Conservation (phyloP, 2,113 vertebrate genomes). For the Trochalopteron elliotii region DNA sequence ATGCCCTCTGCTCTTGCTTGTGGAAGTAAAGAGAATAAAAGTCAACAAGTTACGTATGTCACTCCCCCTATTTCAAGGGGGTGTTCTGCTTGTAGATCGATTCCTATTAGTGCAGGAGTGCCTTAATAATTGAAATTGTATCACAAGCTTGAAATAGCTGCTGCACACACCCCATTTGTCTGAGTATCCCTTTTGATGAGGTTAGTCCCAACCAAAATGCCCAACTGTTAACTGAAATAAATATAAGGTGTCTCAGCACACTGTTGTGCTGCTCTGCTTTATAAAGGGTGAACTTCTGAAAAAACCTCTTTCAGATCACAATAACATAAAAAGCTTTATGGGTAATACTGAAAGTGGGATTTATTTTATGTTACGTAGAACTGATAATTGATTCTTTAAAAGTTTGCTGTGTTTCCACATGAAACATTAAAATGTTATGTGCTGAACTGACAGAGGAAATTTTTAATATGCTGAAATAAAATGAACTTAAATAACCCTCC, state of each 20-base stretch:
- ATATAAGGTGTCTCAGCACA: neutral
- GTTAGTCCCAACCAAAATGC: neutral
- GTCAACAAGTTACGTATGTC: fast-evolving
- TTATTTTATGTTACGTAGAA: neutral
- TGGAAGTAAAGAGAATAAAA: neutral
- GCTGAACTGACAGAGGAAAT: constrained; percentile 54
- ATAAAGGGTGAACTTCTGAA: neutral
- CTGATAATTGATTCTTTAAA: constrained; percentile 53
- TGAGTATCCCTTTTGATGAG: neutral
- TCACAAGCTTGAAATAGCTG: neutral
- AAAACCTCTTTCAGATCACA: neutral
- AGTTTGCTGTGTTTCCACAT: constrained; percentile 46
- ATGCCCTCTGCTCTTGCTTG: neutral
- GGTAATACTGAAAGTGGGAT: neutral
- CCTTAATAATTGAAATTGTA: neutral
- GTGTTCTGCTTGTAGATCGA: neutral
- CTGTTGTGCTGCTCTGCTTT: neutral
- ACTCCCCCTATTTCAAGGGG: neutral
- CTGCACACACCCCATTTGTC: neutral
- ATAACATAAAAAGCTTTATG: constrained; percentile 15
- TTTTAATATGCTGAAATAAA: constrained; percentile 69
- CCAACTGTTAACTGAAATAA: neutral
- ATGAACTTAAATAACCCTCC: constrained; percentile 59
- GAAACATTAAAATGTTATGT: constrained; percentile 60
- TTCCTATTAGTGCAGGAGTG: neutral